Conservation (phyloP, 2,888 invertebrate genomes). For the Cremastobaeus sp. region DNA sequence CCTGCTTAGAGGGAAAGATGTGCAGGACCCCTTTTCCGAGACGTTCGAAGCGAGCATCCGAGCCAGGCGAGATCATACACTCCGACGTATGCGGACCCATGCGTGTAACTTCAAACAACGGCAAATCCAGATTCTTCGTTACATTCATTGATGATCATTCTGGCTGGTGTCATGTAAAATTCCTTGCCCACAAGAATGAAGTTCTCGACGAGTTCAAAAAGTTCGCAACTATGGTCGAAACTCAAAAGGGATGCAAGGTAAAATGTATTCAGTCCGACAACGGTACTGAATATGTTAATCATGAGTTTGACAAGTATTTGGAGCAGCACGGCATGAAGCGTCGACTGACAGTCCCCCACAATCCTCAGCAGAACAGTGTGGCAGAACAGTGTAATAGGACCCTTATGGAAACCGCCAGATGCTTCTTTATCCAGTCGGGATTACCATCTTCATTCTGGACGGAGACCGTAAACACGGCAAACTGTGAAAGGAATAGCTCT, state of each 20-base stretch:
- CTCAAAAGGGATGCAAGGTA: slow-evolving; percentile 30
- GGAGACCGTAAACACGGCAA: slow-evolving; percentile 8
- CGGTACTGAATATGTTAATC: slow-evolving; percentile 16
- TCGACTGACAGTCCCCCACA: slow-evolving; percentile 21
- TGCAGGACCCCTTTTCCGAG: neutral
- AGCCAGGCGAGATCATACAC: neutral
- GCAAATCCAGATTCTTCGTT: no score
- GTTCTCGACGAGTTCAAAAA: neutral
- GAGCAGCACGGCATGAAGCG: slow-evolving; percentile 9
- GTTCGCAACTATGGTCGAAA: slow-evolving; percentile 38
- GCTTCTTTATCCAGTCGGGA: slow-evolving; percentile 19
- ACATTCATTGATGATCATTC: slow-evolving; percentile 40
- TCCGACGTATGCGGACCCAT: neutral
- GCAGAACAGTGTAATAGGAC: slow-evolving; percentile 29
- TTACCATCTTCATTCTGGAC: slow-evolving; percentile 5
- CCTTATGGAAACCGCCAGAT: slow-evolving; percentile 21
- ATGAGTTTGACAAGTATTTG: slow-evolving; percentile 1
- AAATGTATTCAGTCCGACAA: slow-evolving; percentile 26
- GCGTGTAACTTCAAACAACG: no score
- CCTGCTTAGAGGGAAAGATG: neutral
- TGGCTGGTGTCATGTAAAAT: slow-evolving; percentile 63
- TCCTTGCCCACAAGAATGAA: slow-evolving; percentile 35
- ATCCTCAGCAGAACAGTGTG: slow-evolving; percentile 33
- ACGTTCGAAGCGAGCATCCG: no score
- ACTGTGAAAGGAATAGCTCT: slow-evolving; percentile 15